These are phyloP conservation scores for Pristionchus entomophagus DNA, from an alignment of 2,888 invertebrate genomes.

Conservation along the genomic window DNA sequence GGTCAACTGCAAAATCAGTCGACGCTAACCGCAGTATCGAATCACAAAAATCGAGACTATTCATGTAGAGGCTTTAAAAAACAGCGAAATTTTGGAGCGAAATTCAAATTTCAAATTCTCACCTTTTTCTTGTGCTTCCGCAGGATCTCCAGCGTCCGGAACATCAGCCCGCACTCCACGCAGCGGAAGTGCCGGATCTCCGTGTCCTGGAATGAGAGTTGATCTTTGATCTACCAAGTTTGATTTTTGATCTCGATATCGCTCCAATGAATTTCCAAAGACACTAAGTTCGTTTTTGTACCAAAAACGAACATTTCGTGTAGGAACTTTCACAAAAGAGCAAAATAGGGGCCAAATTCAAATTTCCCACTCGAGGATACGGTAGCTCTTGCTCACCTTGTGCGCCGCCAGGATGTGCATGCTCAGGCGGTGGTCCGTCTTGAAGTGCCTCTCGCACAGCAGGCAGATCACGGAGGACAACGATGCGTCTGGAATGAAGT, in stretches of 20 bases:
- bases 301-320: too few relatives aligned
- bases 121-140: conserved; percentile 29
- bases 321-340: neutral
- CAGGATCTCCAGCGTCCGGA: conserved; percentile 28
- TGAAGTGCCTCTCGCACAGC: neutral
- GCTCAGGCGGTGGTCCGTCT: conserved; percentile 12
- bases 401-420: conserved; percentile 34
- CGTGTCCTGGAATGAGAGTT: neutral
- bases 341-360: neutral
- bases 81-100: neutral
- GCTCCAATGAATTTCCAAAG: too few relatives aligned
- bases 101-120: too few relatives aligned
- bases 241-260: neutral
- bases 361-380: too few relatives aligned
- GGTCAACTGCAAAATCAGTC: too few relatives aligned
- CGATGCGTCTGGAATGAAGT: neutral
- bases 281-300: too few relatives aligned
- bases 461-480: neutral
- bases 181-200: conserved; percentile 18
- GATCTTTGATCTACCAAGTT: neutral
- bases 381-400: too few relatives aligned
- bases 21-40: neutral
- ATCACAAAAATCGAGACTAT: too few relatives aligned
- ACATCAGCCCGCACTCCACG: neutral
- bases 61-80: neutral